These are phyloP conservation scores for Apostichopus leukothele DNA, from an alignment of 53 echinoderm and acorn worm genomes.

Conservation along the genomic window DNA sequence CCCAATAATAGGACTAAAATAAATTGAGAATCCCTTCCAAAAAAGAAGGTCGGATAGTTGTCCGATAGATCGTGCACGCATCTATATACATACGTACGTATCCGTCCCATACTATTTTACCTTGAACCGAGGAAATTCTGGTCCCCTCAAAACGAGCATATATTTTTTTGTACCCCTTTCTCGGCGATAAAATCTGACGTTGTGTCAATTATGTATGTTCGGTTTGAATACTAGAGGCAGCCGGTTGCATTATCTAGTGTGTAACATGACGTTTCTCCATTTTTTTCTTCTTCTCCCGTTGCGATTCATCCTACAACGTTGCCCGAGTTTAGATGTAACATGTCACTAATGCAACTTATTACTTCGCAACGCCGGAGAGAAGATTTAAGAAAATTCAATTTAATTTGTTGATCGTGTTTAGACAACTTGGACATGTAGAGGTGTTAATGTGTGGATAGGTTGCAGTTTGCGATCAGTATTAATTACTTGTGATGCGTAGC, in stretches of 20 bases:
- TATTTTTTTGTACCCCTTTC: not conserved
- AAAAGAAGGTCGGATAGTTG: no score
- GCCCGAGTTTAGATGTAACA: not conserved
- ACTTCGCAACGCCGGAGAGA: not conserved
- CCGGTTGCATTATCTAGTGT: not conserved
- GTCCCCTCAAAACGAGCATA: not conserved
- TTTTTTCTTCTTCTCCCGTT: not conserved
- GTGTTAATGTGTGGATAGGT: constrained; percentile 8
- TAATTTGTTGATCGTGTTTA: constrained; percentile 31
- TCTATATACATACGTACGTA: no score
- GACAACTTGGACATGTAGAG: constrained; percentile 6
- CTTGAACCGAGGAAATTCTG: not conserved
- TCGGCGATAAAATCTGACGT: not conserved
- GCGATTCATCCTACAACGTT: not conserved
- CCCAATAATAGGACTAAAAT: no score
- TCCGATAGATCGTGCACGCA: no score
- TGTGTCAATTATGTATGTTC: constrained; percentile 22
- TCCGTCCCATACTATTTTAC: no score
- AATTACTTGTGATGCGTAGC: no score
- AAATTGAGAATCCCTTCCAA: no score
- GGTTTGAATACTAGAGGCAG: not conserved
- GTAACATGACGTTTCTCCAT: not conserved
- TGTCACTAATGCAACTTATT: not conserved
- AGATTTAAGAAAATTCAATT: constrained; percentile 34
- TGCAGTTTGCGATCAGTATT: not conserved